These are phyloP conservation scores for Hypotaenidia philippensis DNA, from an alignment of 2,797 vertebrate species.

Conservation along the genomic window DNA sequence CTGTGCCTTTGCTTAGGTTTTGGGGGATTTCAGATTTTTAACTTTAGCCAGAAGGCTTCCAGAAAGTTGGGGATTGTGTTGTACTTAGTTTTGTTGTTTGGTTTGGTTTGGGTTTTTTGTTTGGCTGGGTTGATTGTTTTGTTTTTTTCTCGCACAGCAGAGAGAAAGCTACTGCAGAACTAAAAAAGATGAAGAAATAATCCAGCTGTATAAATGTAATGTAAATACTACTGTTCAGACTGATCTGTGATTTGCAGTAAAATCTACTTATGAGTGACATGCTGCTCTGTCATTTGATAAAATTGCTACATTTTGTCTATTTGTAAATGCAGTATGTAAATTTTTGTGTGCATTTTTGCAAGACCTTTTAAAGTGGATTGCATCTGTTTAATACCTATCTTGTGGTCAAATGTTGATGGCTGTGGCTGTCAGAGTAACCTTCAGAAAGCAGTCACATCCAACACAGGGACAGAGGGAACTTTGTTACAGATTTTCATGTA, in stretches of 20 bases:
- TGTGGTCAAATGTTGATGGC: neutral
- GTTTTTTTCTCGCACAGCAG: neutral
- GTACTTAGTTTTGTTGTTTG: too few species aligned
- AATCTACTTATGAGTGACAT: neutral
- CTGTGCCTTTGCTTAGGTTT: neutral
- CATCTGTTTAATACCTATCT: neutral
- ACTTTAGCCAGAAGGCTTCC: neutral
- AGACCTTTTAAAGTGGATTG: neutral
- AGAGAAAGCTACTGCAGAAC: neutral
- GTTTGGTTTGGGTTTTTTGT: too few species aligned
- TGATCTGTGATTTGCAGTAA: neutral
- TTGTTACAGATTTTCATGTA: neutral
- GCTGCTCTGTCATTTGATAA: neutral
- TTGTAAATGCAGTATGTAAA: neutral
- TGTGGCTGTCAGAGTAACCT: neutral
- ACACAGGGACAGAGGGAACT: neutral
- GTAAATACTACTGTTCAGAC: neutral
- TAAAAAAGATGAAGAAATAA: neutral
- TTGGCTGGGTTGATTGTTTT: too few species aligned
- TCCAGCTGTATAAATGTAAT: neutral
- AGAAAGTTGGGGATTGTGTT: neutral
- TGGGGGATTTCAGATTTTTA: neutral
- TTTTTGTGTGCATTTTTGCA: neutral
- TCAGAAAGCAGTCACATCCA: neutral
- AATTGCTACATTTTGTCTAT: neutral